Evolutionary conservation across 2,888 invertebrate species (phyloP).

Genomic region (Syrista parreyssii): DNA sequence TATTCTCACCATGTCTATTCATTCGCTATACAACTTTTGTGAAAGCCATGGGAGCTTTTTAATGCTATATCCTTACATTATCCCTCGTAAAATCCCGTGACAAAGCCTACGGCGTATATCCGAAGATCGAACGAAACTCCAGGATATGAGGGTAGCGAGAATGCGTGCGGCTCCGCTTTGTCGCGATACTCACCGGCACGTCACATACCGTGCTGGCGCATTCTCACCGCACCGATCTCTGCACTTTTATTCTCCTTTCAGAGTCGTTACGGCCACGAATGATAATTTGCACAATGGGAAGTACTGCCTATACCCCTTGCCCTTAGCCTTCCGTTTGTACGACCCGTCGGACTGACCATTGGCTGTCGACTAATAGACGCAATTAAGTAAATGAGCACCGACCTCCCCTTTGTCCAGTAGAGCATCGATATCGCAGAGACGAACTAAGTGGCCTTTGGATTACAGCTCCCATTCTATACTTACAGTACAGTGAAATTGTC

Average conservation of each 20-base stretch:
- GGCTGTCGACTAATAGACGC: slow-evolving; percentile 11
- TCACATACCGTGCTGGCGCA: slow-evolving; percentile 35
- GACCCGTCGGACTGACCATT: not conserved
- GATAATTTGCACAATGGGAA: slow-evolving; percentile 1
- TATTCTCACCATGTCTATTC: not conserved
- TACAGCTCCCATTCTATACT: not conserved
- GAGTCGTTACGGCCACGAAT: slow-evolving; percentile 4
- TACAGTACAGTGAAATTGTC: not conserved
- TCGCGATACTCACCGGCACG: slow-evolving; percentile 34
- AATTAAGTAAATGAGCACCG: slow-evolving; percentile 48
- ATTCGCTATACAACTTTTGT: not conserved
- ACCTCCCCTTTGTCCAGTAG: not conserved
- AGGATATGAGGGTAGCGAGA: not conserved
- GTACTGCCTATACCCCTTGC: not conserved
- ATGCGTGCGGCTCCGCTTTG: slow-evolving; percentile 49
- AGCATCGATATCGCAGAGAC: not conserved
- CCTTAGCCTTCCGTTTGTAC: not conserved
- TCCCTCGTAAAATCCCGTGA: not conserved
- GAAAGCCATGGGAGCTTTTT: not conserved
- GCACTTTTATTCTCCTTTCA: not conserved
- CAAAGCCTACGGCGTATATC: not conserved
- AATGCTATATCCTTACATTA: not conserved
- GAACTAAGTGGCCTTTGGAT: not conserved
- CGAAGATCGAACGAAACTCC: not conserved
- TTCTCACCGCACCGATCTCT: slow-evolving; percentile 18